Evolutionary conservation across 2,113 vertebrate genomes (phyloP), one percentile per base, ranked within the genome.

Genomic region (Coracopsis vasa): DNA sequence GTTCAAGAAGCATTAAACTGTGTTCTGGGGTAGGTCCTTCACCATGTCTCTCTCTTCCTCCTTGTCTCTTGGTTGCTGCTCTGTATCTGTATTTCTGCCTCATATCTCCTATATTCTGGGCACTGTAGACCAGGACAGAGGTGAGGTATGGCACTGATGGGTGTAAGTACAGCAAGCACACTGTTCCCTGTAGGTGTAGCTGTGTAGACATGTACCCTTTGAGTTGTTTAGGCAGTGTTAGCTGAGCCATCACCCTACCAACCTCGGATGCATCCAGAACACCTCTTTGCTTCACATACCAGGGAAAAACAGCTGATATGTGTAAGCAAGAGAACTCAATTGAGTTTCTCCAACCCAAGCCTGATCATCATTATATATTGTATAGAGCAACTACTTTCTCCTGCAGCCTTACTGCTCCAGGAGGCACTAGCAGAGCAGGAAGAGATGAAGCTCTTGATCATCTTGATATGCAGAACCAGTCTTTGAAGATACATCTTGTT

Each of bases 291-390:
- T 75, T 24, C 7, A 20, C 37, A 7, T 9, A 51, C 10, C 0
- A 4, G 11, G 15, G 41, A 4, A n/a, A 54, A 33, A 69, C 39
- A 27, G 12, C 15, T 44, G 56, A 10, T 10, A 13, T 7, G 18
- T 33, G 12, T 17, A 29, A 54, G 47, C 53, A 73, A 8, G 11
- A 80, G 35, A 41, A 41, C 24, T 24, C 11, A 71, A 8, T 12
- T 53, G 75, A 21, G 21, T 45, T 74, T 37, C 54, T 84, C 42
- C n/a, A 69, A 1, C 67, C 24, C 25, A 14, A 35, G 42, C 5
- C 53, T 1, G 2, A 23, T 24, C 3, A 4, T 41, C 2, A 2
- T 24, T 28, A 1, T 9, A 7, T 42, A 29, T 10, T 42, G 7
- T 16, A 8, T 18, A 50, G n/a, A 51, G 35, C 35, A 42, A 35